Conservation (phyloP, 2,888 invertebrate genomes). For the Disparrhopalites patrizii region DNA sequence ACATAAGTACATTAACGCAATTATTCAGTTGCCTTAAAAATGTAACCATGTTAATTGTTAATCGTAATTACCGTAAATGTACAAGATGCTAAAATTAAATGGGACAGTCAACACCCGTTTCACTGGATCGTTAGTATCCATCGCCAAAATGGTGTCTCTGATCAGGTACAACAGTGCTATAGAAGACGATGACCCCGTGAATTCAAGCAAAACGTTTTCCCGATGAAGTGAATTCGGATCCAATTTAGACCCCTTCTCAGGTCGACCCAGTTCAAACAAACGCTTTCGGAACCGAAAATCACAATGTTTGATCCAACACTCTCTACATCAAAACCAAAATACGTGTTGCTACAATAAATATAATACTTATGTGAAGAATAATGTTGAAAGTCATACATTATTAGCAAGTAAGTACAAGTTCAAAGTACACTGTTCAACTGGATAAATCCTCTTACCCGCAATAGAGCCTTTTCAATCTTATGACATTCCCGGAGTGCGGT, state of each 20-base stretch:
- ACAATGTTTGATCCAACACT: conserved; percentile 40
- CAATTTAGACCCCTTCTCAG: conserved; percentile 30
- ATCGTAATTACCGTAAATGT: conserved; percentile 22
- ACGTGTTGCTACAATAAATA: no score
- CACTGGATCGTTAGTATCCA: not conserved
- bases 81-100: conserved; percentile 27
- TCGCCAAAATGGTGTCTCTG: conserved; percentile 11
- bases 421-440: no score
- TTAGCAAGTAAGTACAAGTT: no score
- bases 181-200: conserved; percentile 10
- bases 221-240: not conserved
- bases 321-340: no score
- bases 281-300: conserved; percentile 39
- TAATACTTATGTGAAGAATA: no score
- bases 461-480: conserved; percentile 6
- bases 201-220: conserved; percentile 30
- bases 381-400: no score
- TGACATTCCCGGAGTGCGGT: not conserved
- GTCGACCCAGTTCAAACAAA: conserved; percentile 38
- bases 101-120: conserved; percentile 19
- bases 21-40: no score
- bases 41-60: no score
- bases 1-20: no score
- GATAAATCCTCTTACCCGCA: conserved; percentile 12
- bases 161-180: conserved; percentile 25